Conservation (phyloP, 2,797 vertebrate species). For the Gorsachius magnificus region DNA sequence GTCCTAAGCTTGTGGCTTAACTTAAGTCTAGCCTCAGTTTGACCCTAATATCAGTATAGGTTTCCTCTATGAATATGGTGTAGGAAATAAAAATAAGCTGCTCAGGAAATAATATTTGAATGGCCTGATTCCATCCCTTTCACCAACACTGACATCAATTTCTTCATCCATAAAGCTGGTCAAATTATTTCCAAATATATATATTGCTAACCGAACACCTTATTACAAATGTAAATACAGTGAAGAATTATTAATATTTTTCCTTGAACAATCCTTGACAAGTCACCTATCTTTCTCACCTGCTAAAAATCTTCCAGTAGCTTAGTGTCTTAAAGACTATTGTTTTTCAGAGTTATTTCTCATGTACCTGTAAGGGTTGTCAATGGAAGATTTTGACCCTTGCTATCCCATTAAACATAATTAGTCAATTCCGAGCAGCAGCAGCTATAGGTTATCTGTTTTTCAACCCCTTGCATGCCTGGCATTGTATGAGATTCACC, state of each 20-base stretch:
- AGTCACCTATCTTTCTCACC: not conserved
- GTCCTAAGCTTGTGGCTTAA: not conserved
- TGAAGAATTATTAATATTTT: not conserved
- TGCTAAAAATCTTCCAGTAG: not conserved
- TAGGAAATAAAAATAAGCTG: not conserved
- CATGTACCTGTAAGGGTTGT: not conserved
- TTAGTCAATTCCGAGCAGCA: not conserved
- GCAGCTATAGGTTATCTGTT: not conserved
- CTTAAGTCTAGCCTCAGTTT: not conserved
- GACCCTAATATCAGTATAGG: not conserved
- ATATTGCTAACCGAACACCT: not conserved
- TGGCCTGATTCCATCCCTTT: not conserved
- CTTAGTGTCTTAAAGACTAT: not conserved
- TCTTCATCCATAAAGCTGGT: not conserved
- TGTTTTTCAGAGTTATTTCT: not conserved
- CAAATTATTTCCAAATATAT: not conserved
- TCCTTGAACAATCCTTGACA: not conserved
- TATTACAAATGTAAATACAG: not conserved
- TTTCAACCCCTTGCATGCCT: not conserved
- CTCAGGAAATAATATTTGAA: not conserved
- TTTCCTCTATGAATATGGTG: not conserved
- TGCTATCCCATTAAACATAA: not conserved
- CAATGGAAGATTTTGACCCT: not conserved
- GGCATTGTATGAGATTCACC: not conserved
- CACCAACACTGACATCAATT: not conserved